Conservation (phyloP, 2,113 vertebrate species). For the Meleagris gallopavo region DNA sequence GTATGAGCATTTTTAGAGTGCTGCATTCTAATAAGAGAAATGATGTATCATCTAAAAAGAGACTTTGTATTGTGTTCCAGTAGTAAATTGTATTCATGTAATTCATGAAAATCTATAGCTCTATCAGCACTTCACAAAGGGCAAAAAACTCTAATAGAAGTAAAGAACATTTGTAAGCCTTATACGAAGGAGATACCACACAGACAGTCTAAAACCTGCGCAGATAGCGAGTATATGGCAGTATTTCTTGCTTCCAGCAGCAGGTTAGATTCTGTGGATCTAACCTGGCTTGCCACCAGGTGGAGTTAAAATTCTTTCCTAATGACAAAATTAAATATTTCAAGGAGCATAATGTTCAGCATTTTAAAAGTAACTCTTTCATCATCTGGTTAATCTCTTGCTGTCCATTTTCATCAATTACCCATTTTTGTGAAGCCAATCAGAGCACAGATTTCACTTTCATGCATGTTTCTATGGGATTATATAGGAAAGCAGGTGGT, state of each 20-base stretch:
- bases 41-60: background rate
- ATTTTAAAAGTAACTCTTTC: background rate
- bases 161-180: background rate
- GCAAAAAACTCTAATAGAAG: background rate
- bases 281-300: slow-evolving; percentile 6
- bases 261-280: background rate
- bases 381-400: background rate
- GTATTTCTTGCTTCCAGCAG: background rate
- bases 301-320: slow-evolving; percentile 20
- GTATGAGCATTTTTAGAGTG: background rate
- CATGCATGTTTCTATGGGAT: background rate
- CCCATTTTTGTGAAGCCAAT: background rate
- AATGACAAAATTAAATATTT: background rate
- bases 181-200: background rate
- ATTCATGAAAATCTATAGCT: background rate
- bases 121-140: background rate
- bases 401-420: background rate
- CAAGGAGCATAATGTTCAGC: background rate
- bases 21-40: background rate
- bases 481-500: background rate
- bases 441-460: background rate
- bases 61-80: background rate
- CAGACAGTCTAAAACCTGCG: background rate
- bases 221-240: background rate
- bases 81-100: background rate